Percentiles rank a stretch among this genome's conserved stretches.
Evolutionary conservation across 1,140 invertebrate genomes (phyloP).

Genomic region (Scylla paramamosain): DNA sequence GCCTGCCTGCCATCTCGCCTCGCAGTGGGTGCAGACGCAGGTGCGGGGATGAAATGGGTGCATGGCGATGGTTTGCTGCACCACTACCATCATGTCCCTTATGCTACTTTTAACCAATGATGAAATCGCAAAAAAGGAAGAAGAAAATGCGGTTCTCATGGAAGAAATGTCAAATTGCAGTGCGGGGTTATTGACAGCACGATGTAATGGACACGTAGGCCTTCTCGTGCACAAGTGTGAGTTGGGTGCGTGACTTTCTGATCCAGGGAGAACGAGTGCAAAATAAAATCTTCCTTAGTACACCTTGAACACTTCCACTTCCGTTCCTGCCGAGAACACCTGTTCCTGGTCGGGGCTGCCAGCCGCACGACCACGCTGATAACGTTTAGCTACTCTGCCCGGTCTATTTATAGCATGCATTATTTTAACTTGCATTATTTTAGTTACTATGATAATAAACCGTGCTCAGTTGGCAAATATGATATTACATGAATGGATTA

Average conservation of each 20-base stretch:
- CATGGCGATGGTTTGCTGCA: no score
- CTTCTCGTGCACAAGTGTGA: background rate
- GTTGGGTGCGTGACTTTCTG: background rate
- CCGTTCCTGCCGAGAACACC: conserved; percentile 46
- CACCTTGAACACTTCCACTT: conserved; percentile 16
- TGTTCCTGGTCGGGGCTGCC: conserved; percentile 17
- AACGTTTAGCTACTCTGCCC: background rate
- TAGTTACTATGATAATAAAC: background rate
- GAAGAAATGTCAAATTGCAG: background rate
- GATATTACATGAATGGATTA: background rate
- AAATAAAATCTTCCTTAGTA: conserved; percentile 4
- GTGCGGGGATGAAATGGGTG: no score
- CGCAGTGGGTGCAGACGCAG: no score
- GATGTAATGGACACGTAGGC: background rate
- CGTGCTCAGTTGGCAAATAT: background rate
- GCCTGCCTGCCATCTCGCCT: no score
- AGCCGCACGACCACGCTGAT: background rate
- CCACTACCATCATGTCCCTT: no score
- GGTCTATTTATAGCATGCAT: background rate
- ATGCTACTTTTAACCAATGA: no score
- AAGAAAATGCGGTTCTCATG: no score
- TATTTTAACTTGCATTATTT: background rate
- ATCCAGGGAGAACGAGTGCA: background rate
- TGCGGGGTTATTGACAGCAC: background rate
- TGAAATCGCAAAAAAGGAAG: no score